Evolutionary conservation across 23 tunicate species (phyloP).

Genomic region (Diplosoma virens): DNA sequence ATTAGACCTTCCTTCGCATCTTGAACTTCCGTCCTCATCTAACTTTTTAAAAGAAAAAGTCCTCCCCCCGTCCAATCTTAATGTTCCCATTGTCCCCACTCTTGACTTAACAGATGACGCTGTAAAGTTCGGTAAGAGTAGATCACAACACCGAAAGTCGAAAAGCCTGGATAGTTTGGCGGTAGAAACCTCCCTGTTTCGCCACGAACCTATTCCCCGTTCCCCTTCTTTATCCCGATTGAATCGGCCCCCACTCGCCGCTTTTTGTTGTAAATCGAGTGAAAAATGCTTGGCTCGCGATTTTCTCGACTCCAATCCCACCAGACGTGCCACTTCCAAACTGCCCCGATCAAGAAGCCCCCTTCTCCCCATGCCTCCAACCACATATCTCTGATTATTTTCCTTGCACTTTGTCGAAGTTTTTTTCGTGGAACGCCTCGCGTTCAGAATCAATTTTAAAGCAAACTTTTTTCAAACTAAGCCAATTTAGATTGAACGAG

Average conservation of each 20-base stretch:
- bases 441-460: no score
- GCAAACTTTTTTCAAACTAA: no score
- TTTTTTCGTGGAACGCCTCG: no score
- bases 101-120: no score
- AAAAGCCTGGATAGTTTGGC: constrained; percentile 18
- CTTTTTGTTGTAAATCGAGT: background rate
- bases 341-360: constrained; percentile 29
- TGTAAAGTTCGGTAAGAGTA: no score
- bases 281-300: no score
- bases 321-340: constrained; percentile 22
- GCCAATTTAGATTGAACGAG: no score
- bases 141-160: background rate
- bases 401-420: no score
- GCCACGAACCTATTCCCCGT: background rate
- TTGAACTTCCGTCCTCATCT: background rate
- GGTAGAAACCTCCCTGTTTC: background rate
- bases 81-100: no score
- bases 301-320: constrained; percentile 27
- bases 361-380: background rate
- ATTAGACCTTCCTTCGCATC: constrained; percentile 12
- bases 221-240: background rate
- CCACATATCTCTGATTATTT: background rate
- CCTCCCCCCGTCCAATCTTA: no score
- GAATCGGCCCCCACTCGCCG: background rate
- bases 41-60: no score